Conservation (phyloP, 2,888 invertebrate genomes). For the Lochmaea crataegi region DNA sequence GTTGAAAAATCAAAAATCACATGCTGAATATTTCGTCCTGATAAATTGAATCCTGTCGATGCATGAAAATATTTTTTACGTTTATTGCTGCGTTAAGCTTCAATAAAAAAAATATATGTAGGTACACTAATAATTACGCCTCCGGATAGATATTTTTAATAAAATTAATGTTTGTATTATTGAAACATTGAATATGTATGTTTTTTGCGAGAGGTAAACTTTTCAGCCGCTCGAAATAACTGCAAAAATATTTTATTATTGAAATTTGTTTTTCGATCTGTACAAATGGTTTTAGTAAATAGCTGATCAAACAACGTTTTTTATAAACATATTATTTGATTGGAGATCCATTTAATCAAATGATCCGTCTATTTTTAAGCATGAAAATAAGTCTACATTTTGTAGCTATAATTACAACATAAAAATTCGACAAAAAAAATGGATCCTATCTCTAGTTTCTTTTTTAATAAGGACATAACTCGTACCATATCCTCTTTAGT, state of each 20-base stretch:
- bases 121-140: background rate
- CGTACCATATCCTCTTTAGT: no score
- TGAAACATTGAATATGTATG: background rate
- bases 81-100: background rate
- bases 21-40: background rate
- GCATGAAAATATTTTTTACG: background rate
- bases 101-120: background rate
- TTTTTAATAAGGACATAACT: no score
- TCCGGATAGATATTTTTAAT: background rate
- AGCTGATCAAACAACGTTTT: background rate
- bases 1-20: no score
- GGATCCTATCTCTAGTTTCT: no score
- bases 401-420: no score
- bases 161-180: background rate
- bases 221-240: background rate
- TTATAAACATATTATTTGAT: background rate
- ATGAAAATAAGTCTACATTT: no score
- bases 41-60: background rate
- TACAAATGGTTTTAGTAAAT: background rate
- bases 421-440: background rate
- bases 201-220: background rate
- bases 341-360: background rate
- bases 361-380: no score
- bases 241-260: background rate
- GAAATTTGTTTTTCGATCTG: background rate